Conservation (phyloP, 2,888 invertebrate species). For the Drosophila kuntzei region DNA sequence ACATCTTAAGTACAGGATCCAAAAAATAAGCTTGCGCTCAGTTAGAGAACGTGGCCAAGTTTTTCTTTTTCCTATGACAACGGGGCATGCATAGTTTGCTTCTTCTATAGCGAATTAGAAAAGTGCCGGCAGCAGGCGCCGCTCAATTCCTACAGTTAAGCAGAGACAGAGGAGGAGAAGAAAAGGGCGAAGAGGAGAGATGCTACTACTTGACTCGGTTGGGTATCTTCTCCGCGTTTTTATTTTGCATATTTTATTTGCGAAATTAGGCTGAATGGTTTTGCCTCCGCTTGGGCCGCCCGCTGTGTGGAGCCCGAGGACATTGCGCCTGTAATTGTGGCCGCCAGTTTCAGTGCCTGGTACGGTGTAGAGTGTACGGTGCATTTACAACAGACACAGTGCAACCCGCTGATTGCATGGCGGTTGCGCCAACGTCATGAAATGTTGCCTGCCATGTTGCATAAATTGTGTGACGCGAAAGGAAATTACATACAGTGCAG, state of each 20-base stretch:
- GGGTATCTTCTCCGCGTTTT: slow-evolving; percentile 43
- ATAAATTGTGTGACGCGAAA: slow-evolving; percentile 58
- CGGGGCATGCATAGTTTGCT: slow-evolving; percentile 41
- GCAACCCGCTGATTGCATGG: slow-evolving; percentile 51
- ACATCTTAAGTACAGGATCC: not conserved
- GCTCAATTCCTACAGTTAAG: slow-evolving; percentile 56
- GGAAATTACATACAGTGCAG: slow-evolving; percentile 40
- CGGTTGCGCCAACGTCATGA: slow-evolving; percentile 32
- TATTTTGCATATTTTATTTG: slow-evolving; percentile 73
- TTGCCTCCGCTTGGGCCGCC: slow-evolving; percentile 22
- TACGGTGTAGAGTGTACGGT: slow-evolving; percentile 29
- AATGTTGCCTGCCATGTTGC: slow-evolving; percentile 38
- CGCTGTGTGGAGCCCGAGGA: slow-evolving; percentile 36
- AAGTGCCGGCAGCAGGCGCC: slow-evolving; percentile 74
- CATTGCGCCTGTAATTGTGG: slow-evolving; percentile 46
- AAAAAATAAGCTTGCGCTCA: not conserved
- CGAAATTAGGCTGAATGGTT: slow-evolving; percentile 67
- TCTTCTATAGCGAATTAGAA: slow-evolving; percentile 68
- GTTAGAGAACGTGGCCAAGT: slow-evolving; percentile 18
- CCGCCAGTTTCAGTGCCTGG: slow-evolving; percentile 55
- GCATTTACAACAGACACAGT: slow-evolving; percentile 8
- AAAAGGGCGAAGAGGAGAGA: not conserved
- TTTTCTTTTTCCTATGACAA: slow-evolving; percentile 19
- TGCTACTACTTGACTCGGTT: slow-evolving; percentile 8
- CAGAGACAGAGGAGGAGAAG: not conserved